Base-by-base conservation (phyloP, 2,888 invertebrate species). In the Hydrotaea diabolus region DNA sequence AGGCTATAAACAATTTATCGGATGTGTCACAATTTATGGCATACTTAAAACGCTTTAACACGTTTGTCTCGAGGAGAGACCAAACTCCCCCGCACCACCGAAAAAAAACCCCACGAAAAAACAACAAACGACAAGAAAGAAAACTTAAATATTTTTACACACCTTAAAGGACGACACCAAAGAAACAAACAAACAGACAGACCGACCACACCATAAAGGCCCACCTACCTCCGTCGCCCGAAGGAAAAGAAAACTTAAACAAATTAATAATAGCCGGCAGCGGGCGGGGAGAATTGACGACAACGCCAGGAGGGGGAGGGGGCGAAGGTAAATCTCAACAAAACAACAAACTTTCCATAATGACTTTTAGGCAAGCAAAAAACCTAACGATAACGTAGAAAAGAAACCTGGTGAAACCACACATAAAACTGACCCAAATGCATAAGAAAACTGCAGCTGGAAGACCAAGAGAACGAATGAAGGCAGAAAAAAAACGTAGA, bases 11-110 rank as follows among this genome's bases (percentile, higher is more conserved):
- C 74, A 82, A 85, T 82, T 85, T 85, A 85, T 82, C 85, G 85
- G 85, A 85, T 85, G 85, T 85, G 85, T 85, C 82, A 85, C 82
- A 85, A 82, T 85, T 85, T 85, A 85, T 80, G 79, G 77, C 66
- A 62, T 74, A 85, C 82, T 85, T 82, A 82, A 85, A 85, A 82
- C 71, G 74, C 79, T 85, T 82, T 82, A 85, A 82, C 85, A 85
- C 85, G 77, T 85, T 79, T 80, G 82, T 85, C 79, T 82, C 55
- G 17, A 49, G 49, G 36, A 59, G 39, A 43, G 19, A 53, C n/a
- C 17, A 8, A 21, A 55, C 21, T 55, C n/a, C 11, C n/a, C n/a
- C n/a, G n/a, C n/a, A n/a, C n/a, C n/a, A n/a, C n/a, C 39, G 76
- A n/a, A 31, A 31, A 31, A 2, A 31, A 31, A 2, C 2, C 2